Evolutionary conservation across 1,140 invertebrate genomes (phyloP), one percentile per base, ranked within the genome.

Genomic region (Oryctes rhinoceros): DNA sequence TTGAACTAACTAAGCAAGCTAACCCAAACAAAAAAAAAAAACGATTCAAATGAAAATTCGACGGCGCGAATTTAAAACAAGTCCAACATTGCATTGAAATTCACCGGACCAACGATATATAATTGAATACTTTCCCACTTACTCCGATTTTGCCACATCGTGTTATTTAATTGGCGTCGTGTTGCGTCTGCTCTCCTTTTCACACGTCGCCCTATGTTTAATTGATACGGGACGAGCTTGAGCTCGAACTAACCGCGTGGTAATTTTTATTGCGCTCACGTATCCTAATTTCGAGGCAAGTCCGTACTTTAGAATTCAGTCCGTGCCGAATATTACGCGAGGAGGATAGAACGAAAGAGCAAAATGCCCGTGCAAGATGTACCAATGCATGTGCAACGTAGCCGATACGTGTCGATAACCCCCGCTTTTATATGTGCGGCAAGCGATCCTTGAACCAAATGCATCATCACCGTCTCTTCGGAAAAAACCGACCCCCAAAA

Each of bases 401-500:
- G 49, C 0, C n/a, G 49, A 18, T 59, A 59, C n/a, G 15, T 18
- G 5, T 59, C 53, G 18, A 18, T 18, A 59, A 59, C 53, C 53
- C 53, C 0, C 15, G 18, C 6, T 59, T 18, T 18, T 59, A 59
- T 3, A 59, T 13, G 11, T 37, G 35, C 7, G 0, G 65, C 65
- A 4, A 24, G 20, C 65, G 13, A 71, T 35, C 65, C 24, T 71
- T 71, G 18, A 71, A 71, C 65, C 65, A 35, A 71, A 71, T 71
- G 65, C 65, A 71, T 71, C 24, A 10, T 37, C 24, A 30, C 24
- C 35, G 18, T 37, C 39, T 44, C 39, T 24, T 71, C 65, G 18
- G 65, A 71, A 37, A 71, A 71, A 71, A 20, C 4, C 65, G 65
- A 71, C 20, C 53, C 53, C 53, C 18, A 37, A 62, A 71, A 71